These are phyloP conservation scores for Bactericera cockerelli DNA, from an alignment of 1,140 invertebrate genomes.

Conservation along the genomic window DNA sequence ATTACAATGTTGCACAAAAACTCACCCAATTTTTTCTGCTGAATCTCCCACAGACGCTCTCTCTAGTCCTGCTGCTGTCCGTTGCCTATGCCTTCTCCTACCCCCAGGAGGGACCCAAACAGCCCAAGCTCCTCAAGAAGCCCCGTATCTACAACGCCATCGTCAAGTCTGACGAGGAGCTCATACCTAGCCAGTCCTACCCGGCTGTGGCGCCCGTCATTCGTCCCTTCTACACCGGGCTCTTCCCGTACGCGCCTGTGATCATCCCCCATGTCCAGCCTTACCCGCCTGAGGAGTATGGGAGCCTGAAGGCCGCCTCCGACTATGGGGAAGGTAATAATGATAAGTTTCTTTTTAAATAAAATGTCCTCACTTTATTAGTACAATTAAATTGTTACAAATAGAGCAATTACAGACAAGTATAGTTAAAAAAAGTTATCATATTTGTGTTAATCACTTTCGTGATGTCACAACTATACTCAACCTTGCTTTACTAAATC, in stretches of 20 bases:
- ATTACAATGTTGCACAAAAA: too few species aligned
- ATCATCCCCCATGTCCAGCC: neutral
- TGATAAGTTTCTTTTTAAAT: neutral
- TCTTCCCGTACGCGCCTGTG: constrained; percentile 25
- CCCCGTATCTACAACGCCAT: constrained; percentile 61
- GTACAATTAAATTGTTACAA: too few species aligned
- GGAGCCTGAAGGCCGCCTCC: neutral
- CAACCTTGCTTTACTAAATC: too few species aligned
- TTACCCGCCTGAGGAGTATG: neutral
- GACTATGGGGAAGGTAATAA: neutral
- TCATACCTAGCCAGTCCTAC: constrained; percentile 51
- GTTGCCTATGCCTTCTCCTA: too few species aligned
- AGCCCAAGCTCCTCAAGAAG: constrained; percentile 30
- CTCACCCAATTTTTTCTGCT: too few species aligned
- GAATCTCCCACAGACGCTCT: too few species aligned
- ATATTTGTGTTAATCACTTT: too few species aligned
- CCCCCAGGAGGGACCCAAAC: constrained; percentile 25
- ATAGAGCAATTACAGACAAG: too few species aligned
- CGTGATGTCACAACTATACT: too few species aligned
- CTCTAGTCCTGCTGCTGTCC: too few species aligned
- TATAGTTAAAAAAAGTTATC: too few species aligned
- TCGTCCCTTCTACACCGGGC: constrained; percentile 37
- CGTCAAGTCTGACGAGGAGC: constrained; percentile 53
- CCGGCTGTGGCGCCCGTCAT: constrained; percentile 34
- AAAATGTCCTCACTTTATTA: too few species aligned